phyloP scores from a whole-genome alignment of 2,888 invertebrate species.

The Thelaira solivaga region DNA sequence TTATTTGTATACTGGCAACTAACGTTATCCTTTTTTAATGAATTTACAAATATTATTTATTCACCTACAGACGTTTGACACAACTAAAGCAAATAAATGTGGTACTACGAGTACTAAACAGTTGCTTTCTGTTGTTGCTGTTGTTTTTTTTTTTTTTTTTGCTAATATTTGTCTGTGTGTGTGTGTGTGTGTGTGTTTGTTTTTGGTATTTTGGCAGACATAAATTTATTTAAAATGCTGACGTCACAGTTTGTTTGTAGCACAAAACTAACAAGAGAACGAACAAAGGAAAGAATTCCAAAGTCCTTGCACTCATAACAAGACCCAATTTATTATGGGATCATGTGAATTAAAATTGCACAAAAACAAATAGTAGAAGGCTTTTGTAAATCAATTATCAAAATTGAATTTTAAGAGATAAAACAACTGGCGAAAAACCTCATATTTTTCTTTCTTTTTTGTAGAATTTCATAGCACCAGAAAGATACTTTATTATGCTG shows the following conservation, averaged over 20 bases:
- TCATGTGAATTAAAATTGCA: constrained; percentile 55
- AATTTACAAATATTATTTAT: constrained; percentile 30
- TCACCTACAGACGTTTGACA: not conserved
- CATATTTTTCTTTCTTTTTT: no score
- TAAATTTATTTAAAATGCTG: constrained; percentile 61
- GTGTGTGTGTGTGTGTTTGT: constrained; percentile 14
- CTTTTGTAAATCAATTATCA: constrained; percentile 61
- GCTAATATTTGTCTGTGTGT: not conserved
- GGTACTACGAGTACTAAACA: no score
- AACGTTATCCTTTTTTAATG: constrained; percentile 12
- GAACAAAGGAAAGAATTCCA: not conserved
- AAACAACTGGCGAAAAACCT: constrained; percentile 1
- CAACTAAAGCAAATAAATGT: not conserved
- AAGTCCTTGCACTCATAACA: constrained; percentile 63
- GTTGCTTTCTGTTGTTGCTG: no score
- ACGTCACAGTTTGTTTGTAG: constrained; percentile 50
- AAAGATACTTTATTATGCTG: no score
- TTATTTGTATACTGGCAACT: not conserved
- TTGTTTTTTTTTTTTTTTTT: no score
- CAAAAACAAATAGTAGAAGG: constrained; percentile 1
- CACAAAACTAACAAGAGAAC: constrained; percentile 3
- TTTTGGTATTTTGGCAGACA: constrained; percentile 51
- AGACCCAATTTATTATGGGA: constrained; percentile 61
- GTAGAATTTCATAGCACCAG: not conserved
- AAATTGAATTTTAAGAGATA: constrained; percentile 53